phyloP scores from a whole-genome alignment of 2,888 invertebrate genomes.

The Hydrotaea diabolus region DNA sequence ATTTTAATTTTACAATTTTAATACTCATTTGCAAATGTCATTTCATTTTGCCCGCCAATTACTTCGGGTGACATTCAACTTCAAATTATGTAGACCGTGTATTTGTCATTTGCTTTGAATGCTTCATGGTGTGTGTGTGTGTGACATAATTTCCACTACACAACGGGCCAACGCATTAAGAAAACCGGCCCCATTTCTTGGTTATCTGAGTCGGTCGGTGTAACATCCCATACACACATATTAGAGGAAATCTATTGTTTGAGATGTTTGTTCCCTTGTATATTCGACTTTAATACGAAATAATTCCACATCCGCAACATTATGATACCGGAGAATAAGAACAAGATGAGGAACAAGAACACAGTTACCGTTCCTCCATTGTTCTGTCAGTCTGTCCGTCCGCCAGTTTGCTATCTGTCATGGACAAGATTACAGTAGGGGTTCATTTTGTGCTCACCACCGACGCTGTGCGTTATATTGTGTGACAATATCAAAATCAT shows the following conservation, averaged over 20 bases:
- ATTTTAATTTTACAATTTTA: not conserved
- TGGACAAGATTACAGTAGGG: too few relatives aligned
- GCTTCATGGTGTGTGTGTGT: not conserved
- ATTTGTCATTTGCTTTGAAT: not conserved
- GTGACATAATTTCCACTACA: conserved; percentile 22
- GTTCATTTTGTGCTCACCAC: too few relatives aligned
- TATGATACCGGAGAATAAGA: not conserved
- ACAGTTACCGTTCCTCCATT: not conserved
- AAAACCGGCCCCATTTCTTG: not conserved
- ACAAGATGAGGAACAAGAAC: not conserved
- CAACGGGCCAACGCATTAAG: not conserved
- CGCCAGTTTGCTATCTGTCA: too few relatives aligned
- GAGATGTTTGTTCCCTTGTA: not conserved
- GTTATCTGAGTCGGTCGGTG: conserved; percentile 9
- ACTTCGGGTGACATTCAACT: conserved; percentile 17
- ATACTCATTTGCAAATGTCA: not conserved
- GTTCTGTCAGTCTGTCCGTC: not conserved
- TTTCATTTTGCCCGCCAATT: conserved; percentile 7
- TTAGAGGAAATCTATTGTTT: not conserved
- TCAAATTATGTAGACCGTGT: conserved; percentile 24
- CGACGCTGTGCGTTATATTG: conserved; percentile 9
- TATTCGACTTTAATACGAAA: not conserved
- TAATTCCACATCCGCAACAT: conserved; percentile 4
- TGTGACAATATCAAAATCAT: conserved; percentile 47
- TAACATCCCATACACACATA: not conserved